Evolutionary conservation across 2,797 vertebrate species (phyloP).

Genomic region (Poeciliopsis gracilis): DNA sequence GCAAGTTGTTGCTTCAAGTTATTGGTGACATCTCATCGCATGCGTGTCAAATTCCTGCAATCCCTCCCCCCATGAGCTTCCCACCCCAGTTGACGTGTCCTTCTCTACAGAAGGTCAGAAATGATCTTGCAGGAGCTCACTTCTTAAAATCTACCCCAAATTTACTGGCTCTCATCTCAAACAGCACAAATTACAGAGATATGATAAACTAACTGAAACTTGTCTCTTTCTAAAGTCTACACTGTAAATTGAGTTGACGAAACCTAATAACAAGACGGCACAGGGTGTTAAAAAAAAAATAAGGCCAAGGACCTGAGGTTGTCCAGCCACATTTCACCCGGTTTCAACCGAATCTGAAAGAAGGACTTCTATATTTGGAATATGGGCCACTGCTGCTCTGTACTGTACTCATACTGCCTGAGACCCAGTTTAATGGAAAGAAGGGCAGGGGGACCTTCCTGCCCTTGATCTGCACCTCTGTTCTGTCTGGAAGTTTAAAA

Average conservation of each 20-base stretch:
- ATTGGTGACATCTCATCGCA: conserved; percentile 55
- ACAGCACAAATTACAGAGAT: not conserved
- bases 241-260: not conserved
- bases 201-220: not conserved
- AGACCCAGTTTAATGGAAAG: conserved; percentile 79
- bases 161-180: not conserved
- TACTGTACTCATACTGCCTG: conserved; percentile 64
- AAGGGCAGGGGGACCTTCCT: conserved; percentile 62
- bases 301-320: conserved; percentile 50
- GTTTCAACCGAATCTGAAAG: conserved; percentile 68
- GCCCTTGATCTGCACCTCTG: conserved; percentile 60
- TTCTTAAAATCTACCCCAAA: not conserved
- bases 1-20: conserved; percentile 56
- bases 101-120: not conserved
- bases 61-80: not conserved
- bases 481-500: conserved; percentile 9
- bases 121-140: not conserved
- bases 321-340: conserved; percentile 76
- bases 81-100: conserved; percentile 14
- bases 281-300: conserved; percentile 26
- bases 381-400: conserved; percentile 73
- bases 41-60: conserved; percentile 44
- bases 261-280: conserved; percentile 11
- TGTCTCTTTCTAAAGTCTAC: not conserved
- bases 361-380: conserved; percentile 82